Evolutionary conservation across 2,797 vertebrate genomes (phyloP).

Genomic region (Epinephelus malabaricus): DNA sequence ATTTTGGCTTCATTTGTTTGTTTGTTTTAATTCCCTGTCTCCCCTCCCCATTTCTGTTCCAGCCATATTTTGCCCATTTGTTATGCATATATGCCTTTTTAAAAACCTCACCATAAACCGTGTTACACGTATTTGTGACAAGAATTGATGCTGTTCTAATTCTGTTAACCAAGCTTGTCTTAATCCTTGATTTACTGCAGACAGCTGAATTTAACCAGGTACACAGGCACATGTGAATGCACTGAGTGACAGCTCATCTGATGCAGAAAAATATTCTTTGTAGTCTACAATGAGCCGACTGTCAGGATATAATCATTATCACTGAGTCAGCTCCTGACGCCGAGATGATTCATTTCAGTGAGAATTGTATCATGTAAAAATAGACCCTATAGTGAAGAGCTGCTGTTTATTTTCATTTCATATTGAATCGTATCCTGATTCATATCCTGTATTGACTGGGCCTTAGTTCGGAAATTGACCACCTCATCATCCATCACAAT

Average conservation of each 20-base stretch:
- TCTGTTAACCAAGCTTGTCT: background rate
- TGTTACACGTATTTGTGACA: background rate
- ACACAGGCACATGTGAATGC: constrained; percentile 17
- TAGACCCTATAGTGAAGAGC: constrained; percentile 38
- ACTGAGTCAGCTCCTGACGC: constrained; percentile 54
- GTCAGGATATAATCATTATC: constrained; percentile 36
- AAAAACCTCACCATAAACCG: background rate
- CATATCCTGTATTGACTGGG: constrained; percentile 75
- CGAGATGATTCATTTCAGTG: constrained; percentile 47
- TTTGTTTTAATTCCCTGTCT: background rate
- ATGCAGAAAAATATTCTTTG: constrained; percentile 16
- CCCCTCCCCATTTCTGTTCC: background rate
- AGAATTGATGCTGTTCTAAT: background rate
- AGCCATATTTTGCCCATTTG: background rate
- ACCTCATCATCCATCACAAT: constrained; percentile 68
- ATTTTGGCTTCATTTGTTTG: no score
- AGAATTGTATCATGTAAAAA: constrained; percentile 59
- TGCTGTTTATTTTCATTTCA: constrained; percentile 53
- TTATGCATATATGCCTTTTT: background rate
- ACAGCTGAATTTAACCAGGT: background rate
- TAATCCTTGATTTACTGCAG: no score
- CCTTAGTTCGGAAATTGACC: constrained; percentile 62
- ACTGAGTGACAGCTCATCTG: constrained; percentile 11
- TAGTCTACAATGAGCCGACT: constrained; percentile 8
- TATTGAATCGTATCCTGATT: constrained; percentile 74